Percentiles rank a stretch among this genome's conserved stretches.
phyloP scores from a whole-genome alignment of 1,140 invertebrate genomes.

The Microplitis mediator region DNA sequence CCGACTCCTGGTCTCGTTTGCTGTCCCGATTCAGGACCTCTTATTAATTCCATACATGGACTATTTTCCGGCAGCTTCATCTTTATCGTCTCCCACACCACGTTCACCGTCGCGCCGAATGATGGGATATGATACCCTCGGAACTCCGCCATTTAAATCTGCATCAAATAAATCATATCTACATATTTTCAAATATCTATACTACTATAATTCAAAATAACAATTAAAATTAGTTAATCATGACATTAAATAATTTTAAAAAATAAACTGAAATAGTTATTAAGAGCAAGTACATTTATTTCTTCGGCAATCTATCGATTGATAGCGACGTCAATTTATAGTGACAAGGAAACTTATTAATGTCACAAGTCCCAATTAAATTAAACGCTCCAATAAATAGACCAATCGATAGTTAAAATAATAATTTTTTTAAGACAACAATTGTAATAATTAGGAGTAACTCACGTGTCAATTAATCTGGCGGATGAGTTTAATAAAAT shows the following conservation, averaged over 20 bases:
- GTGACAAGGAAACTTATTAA: too few species aligned
- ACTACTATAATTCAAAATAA: neutral
- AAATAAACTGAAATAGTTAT: neutral
- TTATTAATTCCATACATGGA: conserved; percentile 61
- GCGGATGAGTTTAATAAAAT: neutral
- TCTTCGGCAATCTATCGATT: too few species aligned
- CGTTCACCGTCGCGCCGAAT: conserved; percentile 75
- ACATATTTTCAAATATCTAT: neutral
- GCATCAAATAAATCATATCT: too few species aligned
- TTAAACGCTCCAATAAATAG: neutral
- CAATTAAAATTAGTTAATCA: conserved; percentile 1
- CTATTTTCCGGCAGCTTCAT: conserved; percentile 76
- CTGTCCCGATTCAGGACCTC: conserved; percentile 44
- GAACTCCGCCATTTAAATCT: conserved; percentile 64
- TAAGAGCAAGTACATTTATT: neutral
- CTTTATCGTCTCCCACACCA: conserved; percentile 79
- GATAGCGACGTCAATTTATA: too few species aligned
- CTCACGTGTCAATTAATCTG: conserved; percentile 4
- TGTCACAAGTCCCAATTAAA: neutral
- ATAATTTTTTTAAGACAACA: neutral
- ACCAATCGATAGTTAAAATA: neutral
- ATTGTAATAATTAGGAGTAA: neutral
- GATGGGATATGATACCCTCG: conserved; percentile 71
- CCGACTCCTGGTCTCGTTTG: conserved; percentile 46
- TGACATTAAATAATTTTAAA: neutral